phyloP scores from a whole-genome alignment of 2,797 vertebrate genomes.

The Calcarius lapponicus region DNA sequence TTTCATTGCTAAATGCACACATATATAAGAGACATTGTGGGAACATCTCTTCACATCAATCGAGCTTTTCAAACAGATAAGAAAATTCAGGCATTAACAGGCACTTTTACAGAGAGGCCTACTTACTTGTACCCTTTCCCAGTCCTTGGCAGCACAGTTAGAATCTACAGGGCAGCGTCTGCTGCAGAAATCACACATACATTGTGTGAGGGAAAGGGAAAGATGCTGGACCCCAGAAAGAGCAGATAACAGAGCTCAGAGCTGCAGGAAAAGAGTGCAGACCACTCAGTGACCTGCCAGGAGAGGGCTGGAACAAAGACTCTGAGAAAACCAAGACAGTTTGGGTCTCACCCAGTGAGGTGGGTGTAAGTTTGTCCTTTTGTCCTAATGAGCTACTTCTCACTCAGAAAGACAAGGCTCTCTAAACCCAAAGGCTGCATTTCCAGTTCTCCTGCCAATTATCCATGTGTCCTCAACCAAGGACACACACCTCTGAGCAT shows the following conservation, averaged over 20 bases:
- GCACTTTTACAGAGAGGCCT: not conserved
- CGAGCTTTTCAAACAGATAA: not conserved
- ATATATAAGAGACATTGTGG: not conserved
- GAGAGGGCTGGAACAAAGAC: not conserved
- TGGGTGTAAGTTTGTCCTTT: not conserved
- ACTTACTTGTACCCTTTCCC: not conserved
- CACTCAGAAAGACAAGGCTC: not conserved
- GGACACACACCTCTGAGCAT: not conserved
- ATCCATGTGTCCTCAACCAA: not conserved
- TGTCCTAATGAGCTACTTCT: not conserved
- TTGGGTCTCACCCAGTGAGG: not conserved
- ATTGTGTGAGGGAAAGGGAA: not conserved
- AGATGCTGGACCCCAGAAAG: not conserved
- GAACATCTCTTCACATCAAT: accelerated
- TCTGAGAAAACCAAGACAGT: not conserved
- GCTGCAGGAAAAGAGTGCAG: not conserved
- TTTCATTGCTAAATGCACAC: not conserved
- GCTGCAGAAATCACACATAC: not conserved
- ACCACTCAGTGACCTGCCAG: not conserved
- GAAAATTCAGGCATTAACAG: not conserved
- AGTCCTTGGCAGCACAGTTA: not conserved
- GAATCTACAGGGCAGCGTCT: not conserved
- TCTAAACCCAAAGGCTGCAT: not conserved
- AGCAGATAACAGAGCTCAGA: not conserved
- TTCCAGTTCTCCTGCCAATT: not conserved